These are phyloP conservation scores for Theocolax elegans DNA, from an alignment of 1,140 invertebrate species.

Conservation along the genomic window DNA sequence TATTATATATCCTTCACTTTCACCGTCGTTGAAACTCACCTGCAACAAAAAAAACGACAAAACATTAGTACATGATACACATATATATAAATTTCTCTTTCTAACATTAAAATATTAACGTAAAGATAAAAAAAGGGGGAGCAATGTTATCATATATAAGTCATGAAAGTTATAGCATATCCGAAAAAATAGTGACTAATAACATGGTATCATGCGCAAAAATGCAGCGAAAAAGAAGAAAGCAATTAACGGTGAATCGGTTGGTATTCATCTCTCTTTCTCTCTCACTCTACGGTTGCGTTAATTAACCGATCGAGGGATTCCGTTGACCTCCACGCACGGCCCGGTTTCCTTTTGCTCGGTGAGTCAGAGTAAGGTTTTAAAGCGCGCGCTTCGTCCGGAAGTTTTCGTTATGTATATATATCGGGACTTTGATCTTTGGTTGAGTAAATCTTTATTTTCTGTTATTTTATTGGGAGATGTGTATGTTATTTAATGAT, in stretches of 20 bases:
- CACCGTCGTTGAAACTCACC: conserved; percentile 43
- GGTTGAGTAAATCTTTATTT: too few relatives aligned
- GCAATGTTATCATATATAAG: background rate
- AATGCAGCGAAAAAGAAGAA: background rate
- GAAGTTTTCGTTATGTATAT: too few relatives aligned
- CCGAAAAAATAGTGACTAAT: conserved; percentile 22
- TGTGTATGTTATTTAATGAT: too few relatives aligned
- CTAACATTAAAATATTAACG: background rate
- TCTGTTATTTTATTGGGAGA: too few relatives aligned
- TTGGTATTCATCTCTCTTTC: background rate
- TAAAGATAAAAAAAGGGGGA: conserved; percentile 8
- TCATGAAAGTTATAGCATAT: background rate
- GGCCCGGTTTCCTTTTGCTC: background rate
- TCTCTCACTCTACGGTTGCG: background rate
- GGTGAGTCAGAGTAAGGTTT: too few relatives aligned
- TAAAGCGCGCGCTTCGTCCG: too few relatives aligned
- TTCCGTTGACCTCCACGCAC: conserved; percentile 10
- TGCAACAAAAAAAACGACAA: conserved; percentile 47
- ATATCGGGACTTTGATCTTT: too few relatives aligned
- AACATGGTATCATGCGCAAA: background rate
- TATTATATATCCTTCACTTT: conserved; percentile 25
- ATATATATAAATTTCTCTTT: background rate
- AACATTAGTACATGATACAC: conserved; percentile 17
- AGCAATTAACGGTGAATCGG: conserved; percentile 32
- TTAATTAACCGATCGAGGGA: conserved; percentile 46